Base-by-base conservation (phyloP, 2,888 invertebrate species). In the Spicauda simplicius region DNA sequence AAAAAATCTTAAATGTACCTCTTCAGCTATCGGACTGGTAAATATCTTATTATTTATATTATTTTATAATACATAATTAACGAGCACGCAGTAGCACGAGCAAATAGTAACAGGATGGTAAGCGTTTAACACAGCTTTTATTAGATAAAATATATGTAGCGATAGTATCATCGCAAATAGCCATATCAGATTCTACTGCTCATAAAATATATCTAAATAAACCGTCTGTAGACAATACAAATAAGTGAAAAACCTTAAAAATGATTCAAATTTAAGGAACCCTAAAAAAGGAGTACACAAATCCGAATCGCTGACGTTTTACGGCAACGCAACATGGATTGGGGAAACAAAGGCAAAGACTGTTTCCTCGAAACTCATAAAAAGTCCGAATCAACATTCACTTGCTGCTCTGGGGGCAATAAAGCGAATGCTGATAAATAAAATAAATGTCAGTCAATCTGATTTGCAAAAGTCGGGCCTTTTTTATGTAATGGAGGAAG, bases 401-500 rank as follows among this genome's bases (percentile, higher is more conserved):
- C 57, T 64, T 54, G 54, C 55, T 50, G 19, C 57, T 33, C 41
- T 37, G 7, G 25, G 12, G 52, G 37, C 57, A 64, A 52, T 64
- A 64, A 64, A 64, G 57, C 33, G 60, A 50, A 59, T 20, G 59
- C 59, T 59, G 63, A 64, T 64, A 45, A 64, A 64, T 64, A 56
- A 64, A 64, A 64, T 64, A 56, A 64, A 56, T 56, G 55, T 56
- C 50, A 56, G 64, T 56, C 56, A 50, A 64, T 56, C 50, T 56
- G 54, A 64, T 64, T 64, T 64, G 33, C 30, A 33, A 19, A 33
- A 7, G 16, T 45, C 41, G 25, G 57, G n/a, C 20, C 19, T 20
- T 12, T 16, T 48, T 16, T 16, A 16, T 16, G 14, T 48, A 16
- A 48, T 41, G 41, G 41, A 41, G 33, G 33, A 33, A 33, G 14